phyloP scores from a whole-genome alignment of 2,797 vertebrate species.

The Kryptopterus vitreolus region DNA sequence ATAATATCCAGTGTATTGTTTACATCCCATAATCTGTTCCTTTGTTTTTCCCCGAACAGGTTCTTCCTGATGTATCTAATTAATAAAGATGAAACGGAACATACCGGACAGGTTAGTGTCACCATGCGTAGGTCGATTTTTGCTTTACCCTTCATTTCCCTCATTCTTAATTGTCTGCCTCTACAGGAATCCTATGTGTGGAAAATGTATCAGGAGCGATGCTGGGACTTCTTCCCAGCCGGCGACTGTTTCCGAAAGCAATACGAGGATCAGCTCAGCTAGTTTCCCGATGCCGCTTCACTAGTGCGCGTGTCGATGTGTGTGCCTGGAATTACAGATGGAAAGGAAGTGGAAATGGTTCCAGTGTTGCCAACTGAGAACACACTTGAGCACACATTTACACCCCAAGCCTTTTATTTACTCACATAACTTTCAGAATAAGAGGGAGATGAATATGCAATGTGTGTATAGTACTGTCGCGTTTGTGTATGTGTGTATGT shows the following conservation, averaged over 20 bases:
- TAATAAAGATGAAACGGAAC: conserved; percentile 93
- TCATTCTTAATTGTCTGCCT: neutral
- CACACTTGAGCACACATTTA: conserved; percentile 33
- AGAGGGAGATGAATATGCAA: conserved; percentile 31
- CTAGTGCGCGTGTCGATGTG: neutral
- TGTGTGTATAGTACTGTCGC: neutral
- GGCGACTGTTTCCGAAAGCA: conserved; percentile 95
- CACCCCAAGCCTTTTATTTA: conserved; percentile 36
- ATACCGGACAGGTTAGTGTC: conserved; percentile 88
- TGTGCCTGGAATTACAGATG: conserved; percentile 23
- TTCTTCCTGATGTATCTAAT: conserved; percentile 97
- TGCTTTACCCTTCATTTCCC: neutral
- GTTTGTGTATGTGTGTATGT: neutral
- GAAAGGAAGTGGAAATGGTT: neutral
- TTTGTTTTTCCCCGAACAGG: conserved; percentile 64
- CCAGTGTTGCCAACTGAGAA: conserved; percentile 12
- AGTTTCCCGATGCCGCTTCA: conserved; percentile 45
- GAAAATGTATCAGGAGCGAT: conserved; percentile 94
- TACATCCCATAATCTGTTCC: neutral
- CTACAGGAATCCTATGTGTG: conserved; percentile 91
- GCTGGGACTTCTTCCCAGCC: conserved; percentile 94
- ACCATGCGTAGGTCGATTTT: neutral
- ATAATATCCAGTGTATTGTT: neutral
- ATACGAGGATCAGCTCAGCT: conserved; percentile 91
- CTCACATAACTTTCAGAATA: conserved; percentile 18